phyloP scores from a whole-genome alignment of 2,888 invertebrate species.

The Ommatoiulus sabulosus region DNA sequence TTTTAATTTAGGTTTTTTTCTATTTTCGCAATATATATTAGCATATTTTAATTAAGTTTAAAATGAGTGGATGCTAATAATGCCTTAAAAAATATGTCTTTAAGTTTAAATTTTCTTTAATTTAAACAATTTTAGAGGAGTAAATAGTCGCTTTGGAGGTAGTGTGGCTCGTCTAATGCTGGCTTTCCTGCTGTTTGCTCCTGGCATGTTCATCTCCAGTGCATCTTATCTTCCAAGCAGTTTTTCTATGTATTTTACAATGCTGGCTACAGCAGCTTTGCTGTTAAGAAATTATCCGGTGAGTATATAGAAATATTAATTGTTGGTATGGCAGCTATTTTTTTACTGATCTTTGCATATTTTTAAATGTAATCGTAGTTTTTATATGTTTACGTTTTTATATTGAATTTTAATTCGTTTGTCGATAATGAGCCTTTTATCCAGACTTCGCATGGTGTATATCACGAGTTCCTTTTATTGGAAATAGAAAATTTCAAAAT shows the following conservation, averaged over 20 bases:
- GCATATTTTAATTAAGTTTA: neutral
- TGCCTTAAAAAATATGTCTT: neutral
- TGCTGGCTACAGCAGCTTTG: conserved; percentile 90
- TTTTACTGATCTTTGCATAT: too few species aligned
- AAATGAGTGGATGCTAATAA: neutral
- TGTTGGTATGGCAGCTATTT: too few species aligned
- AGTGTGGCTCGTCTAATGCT: conserved; percentile 86
- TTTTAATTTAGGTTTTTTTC: neutral
- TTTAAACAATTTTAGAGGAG: conserved; percentile 60
- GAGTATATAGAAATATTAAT: conserved; percentile 53
- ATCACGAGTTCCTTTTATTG: too few species aligned
- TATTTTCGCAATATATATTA: neutral
- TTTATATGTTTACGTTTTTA: too few species aligned
- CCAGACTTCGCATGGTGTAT: too few species aligned
- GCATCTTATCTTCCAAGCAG: conserved; percentile 93
- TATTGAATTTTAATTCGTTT: too few species aligned
- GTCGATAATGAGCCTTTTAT: too few species aligned
- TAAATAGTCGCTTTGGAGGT: conserved; percentile 60
- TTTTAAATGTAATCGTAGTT: too few species aligned
- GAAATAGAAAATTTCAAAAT: too few species aligned
- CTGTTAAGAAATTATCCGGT: conserved; percentile 79
- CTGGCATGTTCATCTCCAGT: conserved; percentile 90
- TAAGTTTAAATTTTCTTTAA: too few species aligned
- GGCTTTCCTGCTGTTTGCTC: conserved; percentile 82
- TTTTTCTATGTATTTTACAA: conserved; percentile 91